phyloP scores from a whole-genome alignment of 2,888 invertebrate species.

The Drosophila yooni region DNA sequence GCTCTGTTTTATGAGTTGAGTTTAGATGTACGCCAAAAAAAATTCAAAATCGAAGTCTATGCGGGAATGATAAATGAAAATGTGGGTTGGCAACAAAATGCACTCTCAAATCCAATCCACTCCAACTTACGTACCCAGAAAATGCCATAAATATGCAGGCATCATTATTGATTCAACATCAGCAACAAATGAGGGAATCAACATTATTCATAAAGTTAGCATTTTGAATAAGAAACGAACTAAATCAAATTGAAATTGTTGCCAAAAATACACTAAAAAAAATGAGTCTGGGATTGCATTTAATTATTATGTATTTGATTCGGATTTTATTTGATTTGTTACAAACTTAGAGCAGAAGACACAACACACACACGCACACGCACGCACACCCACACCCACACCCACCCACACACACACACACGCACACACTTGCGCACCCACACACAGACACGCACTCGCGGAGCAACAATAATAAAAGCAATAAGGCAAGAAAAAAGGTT shows the following conservation, averaged over 20 bases:
- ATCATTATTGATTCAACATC: conserved; percentile 30
- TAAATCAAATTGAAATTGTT: conserved; percentile 12
- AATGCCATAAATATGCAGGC: conserved; percentile 36
- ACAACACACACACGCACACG: conserved; percentile 12
- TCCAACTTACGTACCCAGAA: conserved; percentile 28
- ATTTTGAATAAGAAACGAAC: conserved; percentile 10
- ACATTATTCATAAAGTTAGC: conserved; percentile 23
- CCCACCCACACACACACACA: conserved; percentile 5
- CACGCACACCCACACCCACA: neutral
- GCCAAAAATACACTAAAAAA: conserved; percentile 16
- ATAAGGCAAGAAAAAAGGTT: conserved; percentile 1
- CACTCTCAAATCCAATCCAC: neutral
- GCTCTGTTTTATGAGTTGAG: neutral
- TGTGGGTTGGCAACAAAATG: neutral
- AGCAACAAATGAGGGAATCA: neutral
- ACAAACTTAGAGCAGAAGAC: conserved; percentile 34
- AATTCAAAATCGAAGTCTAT: neutral
- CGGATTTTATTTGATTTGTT: conserved; percentile 39
- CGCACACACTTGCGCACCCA: neutral
- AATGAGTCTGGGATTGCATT: conserved; percentile 9
- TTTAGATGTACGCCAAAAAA: neutral
- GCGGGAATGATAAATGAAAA: neutral
- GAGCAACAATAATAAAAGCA: conserved; percentile 4
- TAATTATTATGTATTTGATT: conserved; percentile 29
- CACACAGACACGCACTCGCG: neutral